Evolutionary conservation across 2,888 invertebrate species (phyloP).

Genomic region (Drosophila niveifrons): DNA sequence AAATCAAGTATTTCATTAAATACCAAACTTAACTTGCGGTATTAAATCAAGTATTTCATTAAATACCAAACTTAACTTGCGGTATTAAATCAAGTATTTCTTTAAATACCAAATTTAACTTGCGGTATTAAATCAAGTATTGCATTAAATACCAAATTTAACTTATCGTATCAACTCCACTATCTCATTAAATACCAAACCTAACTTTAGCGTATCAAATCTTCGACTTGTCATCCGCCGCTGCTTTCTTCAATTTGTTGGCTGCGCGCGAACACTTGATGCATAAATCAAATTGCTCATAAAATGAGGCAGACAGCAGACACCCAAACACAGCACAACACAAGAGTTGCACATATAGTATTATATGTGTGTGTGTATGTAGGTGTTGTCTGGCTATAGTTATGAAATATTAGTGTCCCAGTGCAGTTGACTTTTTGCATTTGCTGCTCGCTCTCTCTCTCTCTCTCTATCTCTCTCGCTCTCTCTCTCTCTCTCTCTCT

Average conservation of each 20-base stretch:
- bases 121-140: too few species aligned
- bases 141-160: too few species aligned
- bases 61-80: too few species aligned
- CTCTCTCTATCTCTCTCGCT: neutral
- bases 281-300: conserved; percentile 55
- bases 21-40: too few species aligned
- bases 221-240: neutral
- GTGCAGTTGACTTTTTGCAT: conserved; percentile 47
- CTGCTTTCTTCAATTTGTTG: conserved; percentile 30
- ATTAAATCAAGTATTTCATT: too few species aligned
- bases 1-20: too few species aligned
- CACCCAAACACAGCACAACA: conserved; percentile 4
- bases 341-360: neutral
- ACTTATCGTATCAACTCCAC: too few species aligned
- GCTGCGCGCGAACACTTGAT: conserved; percentile 21
- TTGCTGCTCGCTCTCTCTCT: conserved; percentile 9
- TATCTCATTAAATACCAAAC: too few species aligned
- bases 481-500: too few species aligned
- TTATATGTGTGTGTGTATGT: neutral
- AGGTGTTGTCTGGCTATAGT: conserved; percentile 4
- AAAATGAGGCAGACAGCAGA: conserved; percentile 42
- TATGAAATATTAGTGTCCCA: conserved; percentile 49
- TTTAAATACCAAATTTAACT: too few species aligned
- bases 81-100: too few species aligned
- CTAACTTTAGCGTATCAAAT: neutral